A percentile compares a stretch with the other conserved stretches of the same genome.
phyloP scores from a whole-genome alignment of 2,888 invertebrate genomes.

The Volucella bombylans region DNA sequence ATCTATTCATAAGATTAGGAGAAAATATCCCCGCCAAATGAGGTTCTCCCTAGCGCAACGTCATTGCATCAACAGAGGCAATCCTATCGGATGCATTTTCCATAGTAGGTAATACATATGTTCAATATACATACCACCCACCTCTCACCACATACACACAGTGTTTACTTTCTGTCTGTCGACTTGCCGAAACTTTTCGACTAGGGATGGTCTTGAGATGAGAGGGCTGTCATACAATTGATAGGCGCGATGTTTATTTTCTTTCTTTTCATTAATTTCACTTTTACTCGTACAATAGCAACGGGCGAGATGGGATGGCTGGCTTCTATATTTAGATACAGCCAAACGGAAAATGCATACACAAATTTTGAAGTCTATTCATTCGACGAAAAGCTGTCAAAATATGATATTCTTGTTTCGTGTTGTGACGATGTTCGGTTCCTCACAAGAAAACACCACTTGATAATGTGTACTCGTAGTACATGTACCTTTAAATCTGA shows the following conservation, averaged over 20 bases:
- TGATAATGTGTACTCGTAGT: too few species aligned
- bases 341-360: constrained; percentile 34
- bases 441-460: constrained; percentile 16
- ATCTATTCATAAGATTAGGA: constrained; percentile 45
- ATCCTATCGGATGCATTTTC: constrained; percentile 50
- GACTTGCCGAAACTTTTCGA: constrained; percentile 32
- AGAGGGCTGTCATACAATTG: constrained; percentile 35
- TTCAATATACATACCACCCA: background rate
- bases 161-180: constrained; percentile 44
- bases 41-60: constrained; percentile 4
- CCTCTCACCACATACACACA: constrained; percentile 9
- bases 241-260: constrained; percentile 64
- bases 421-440: background rate
- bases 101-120: constrained; percentile 13
- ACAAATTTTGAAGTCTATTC: constrained; percentile 37
- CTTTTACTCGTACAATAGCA: constrained; percentile 33
- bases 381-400: constrained; percentile 45
- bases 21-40: constrained; percentile 6
- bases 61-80: constrained; percentile 25
- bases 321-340: constrained; percentile 39
- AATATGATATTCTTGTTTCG: constrained; percentile 16
- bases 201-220: constrained; percentile 7
- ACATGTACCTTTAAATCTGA: too few species aligned
- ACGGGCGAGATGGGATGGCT: constrained; percentile 13
- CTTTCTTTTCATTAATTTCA: constrained; percentile 53